Percentiles rank a stretch among this genome's conserved stretches.
These are phyloP conservation scores for Rhizoglyphus robini DNA, from an alignment of 1,140 invertebrate species.

Conservation along the genomic window DNA sequence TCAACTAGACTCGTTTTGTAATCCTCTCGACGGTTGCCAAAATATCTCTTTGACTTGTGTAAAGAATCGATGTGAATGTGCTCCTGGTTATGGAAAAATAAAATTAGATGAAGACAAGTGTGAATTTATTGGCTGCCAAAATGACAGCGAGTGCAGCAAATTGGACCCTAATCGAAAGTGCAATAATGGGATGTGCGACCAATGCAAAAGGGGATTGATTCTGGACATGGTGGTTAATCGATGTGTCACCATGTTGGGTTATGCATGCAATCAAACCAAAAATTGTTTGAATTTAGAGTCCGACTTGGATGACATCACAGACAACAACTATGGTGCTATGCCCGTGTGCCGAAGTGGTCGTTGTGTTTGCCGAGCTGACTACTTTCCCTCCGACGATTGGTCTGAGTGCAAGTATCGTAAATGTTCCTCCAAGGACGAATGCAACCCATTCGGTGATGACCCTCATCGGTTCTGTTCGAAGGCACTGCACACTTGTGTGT, in stretches of 20 bases:
- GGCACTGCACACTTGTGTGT: background rate
- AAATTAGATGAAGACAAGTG: background rate
- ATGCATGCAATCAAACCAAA: background rate
- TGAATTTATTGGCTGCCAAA: background rate
- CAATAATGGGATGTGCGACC: background rate
- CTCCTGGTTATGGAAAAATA: background rate
- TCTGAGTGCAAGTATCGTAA: background rate
- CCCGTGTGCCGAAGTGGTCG: background rate
- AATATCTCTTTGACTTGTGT: background rate
- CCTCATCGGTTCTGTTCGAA: background rate
- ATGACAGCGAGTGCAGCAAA: background rate
- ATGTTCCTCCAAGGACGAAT: background rate
- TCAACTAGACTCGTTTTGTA: slow-evolving; percentile 1
- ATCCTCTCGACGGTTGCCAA: background rate
- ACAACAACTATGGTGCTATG: background rate
- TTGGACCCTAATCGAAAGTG: background rate
- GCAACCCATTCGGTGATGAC: background rate
- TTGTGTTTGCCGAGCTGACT: background rate
- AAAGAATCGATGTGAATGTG: background rate
- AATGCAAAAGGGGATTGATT: background rate
- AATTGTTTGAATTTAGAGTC: background rate
- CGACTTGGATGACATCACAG: background rate
- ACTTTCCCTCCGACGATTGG: background rate
- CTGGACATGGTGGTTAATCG: background rate
- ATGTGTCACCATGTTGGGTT: background rate